These are phyloP conservation scores for Paramormyrops hopkinsi DNA, from an alignment of 2,797 vertebrate species.

Conservation along the genomic window DNA sequence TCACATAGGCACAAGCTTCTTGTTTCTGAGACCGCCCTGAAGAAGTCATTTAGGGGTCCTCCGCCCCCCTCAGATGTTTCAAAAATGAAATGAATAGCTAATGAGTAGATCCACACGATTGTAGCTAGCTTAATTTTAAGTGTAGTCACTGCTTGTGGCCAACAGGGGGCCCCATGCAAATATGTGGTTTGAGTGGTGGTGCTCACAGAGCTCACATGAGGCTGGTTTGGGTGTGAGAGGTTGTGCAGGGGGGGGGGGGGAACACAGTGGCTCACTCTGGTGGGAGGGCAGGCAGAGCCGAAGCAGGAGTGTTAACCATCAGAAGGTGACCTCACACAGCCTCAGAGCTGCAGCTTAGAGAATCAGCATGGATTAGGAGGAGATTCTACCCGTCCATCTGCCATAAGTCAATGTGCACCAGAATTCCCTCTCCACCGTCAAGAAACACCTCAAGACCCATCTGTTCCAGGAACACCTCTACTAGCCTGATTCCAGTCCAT, in stretches of 20 bases:
- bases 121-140: neutral
- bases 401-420: neutral
- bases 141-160: neutral
- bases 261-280: neutral
- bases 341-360: conserved; percentile 49
- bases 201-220: neutral
- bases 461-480: neutral
- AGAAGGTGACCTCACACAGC: conserved; percentile 22
- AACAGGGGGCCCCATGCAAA: neutral
- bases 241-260: neutral
- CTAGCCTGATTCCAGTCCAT: neutral
- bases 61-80: neutral
- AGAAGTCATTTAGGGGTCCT: neutral
- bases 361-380: conserved; percentile 46
- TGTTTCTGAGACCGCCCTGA: neutral
- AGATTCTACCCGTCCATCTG: conserved; percentile 49
- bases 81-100: neutral
- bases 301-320: neutral
- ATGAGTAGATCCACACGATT: neutral
- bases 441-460: neutral
- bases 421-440: conserved; percentile 16
- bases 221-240: neutral
- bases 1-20: neutral
- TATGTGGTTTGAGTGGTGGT: neutral
- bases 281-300: neutral